These are phyloP conservation scores for Gymnothorax reevesii DNA, from an alignment of 2,797 vertebrate species.

Conservation along the genomic window DNA sequence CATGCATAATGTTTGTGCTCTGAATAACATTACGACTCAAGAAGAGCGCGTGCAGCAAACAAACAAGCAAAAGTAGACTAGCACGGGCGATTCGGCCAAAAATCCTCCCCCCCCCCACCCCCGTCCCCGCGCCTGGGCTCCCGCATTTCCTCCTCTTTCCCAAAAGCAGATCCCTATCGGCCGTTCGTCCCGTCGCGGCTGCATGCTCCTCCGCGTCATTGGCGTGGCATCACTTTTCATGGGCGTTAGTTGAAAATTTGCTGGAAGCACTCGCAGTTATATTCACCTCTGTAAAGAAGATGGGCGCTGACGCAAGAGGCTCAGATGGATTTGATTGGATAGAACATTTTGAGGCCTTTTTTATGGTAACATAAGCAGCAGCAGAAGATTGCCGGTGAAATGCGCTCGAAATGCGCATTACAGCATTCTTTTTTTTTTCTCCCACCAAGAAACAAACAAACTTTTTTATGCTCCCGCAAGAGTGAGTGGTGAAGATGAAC, in stretches of 20 bases:
- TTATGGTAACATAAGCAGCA: background rate
- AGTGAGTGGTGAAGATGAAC: constrained; percentile 56
- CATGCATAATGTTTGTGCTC: constrained; percentile 53
- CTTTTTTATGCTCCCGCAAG: constrained; percentile 19
- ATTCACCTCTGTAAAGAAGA: background rate
- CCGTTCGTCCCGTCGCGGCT: background rate
- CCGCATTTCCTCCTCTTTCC: background rate
- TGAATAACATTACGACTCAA: constrained; percentile 49
- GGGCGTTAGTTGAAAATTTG: background rate
- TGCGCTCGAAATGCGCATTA: too few relatives aligned
- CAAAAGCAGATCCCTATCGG: constrained; percentile 5
- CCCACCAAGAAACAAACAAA: too few relatives aligned
- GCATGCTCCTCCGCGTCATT: background rate
- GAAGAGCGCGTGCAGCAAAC: constrained; percentile 58
- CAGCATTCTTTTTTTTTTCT: constrained; percentile 35
- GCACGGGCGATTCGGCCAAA: background rate
- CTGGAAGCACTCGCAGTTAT: background rate
- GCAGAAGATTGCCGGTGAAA: constrained; percentile 42
- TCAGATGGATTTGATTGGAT: background rate
- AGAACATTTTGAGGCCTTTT: background rate
- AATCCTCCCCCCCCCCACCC: background rate
- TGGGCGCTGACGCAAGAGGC: background rate
- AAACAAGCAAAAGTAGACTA: constrained; percentile 47
- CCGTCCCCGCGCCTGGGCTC: background rate
- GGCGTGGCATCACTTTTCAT: background rate